These are phyloP conservation scores for Astyanax mexicanus DNA, from an alignment of 2,797 vertebrate species.

Conservation along the genomic window DNA sequence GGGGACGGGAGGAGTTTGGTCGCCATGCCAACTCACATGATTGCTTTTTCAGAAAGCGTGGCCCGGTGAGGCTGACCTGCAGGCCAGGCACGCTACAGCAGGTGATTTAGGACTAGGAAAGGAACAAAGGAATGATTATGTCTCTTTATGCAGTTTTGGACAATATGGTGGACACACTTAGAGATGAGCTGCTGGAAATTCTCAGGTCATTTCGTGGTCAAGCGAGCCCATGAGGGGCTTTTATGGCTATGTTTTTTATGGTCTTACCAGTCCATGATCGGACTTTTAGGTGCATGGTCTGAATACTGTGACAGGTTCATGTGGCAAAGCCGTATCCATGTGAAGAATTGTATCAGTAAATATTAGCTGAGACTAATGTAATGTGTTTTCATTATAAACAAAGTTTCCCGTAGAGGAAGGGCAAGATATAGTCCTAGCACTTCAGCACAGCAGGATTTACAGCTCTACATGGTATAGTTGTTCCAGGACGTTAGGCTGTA, in stretches of 20 bases:
- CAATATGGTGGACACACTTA: background rate
- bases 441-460: constrained; percentile 10
- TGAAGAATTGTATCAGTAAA: constrained; percentile 29
- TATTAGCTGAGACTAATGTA: constrained; percentile 21
- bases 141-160: background rate
- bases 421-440: background rate
- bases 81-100: background rate
- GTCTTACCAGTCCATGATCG: constrained; percentile 3
- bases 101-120: constrained; percentile 15
- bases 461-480: background rate
- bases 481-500: background rate
- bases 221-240: background rate
- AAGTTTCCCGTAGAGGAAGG: constrained; percentile 23
- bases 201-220: background rate
- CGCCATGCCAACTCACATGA: background rate
- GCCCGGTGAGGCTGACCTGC: background rate
- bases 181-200: constrained; percentile 11
- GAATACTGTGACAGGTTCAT: constrained; percentile 15
- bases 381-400: constrained; percentile 33
- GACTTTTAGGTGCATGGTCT: constrained; percentile 38
- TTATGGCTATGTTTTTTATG: background rate
- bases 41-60: constrained; percentile 33
- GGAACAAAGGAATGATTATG: constrained; percentile 19
- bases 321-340: background rate
- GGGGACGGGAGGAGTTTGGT: background rate